These are phyloP conservation scores for Drosophila punjabiensis DNA, from an alignment of 1,140 invertebrate species.

Conservation along the genomic window DNA sequence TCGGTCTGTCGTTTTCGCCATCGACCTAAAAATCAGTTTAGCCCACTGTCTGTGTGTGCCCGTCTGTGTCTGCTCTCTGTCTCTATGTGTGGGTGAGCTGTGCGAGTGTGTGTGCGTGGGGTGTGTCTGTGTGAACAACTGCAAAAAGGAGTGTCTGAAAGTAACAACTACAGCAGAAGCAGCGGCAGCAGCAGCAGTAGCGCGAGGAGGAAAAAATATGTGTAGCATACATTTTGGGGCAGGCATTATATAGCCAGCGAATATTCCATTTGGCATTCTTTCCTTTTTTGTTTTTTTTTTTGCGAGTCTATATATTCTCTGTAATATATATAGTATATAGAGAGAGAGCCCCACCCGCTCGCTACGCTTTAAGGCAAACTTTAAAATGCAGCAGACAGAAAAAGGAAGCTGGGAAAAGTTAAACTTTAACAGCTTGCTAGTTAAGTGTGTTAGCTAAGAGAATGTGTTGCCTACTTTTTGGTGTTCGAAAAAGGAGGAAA, in stretches of 20 bases:
- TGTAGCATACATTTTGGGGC: slow-evolving; percentile 79
- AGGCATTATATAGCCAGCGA: slow-evolving; percentile 33
- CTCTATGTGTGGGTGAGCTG: slow-evolving; percentile 16
- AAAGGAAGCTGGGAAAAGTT: slow-evolving; percentile 15
- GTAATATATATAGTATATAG: slow-evolving; percentile 7
- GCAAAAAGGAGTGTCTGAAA: slow-evolving; percentile 80
- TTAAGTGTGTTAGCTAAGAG: slow-evolving; percentile 32
- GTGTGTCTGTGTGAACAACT: slow-evolving; percentile 54
- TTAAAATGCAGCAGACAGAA: slow-evolving; percentile 46
- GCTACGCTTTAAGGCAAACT: slow-evolving; percentile 24
- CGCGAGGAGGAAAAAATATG: slow-evolving; percentile 52
- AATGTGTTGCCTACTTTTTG: slow-evolving; percentile 46
- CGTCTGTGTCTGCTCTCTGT: slow-evolving; percentile 28
- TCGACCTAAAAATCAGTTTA: slow-evolving; percentile 82
- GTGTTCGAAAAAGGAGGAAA: slow-evolving; percentile 1
- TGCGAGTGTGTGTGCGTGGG: slow-evolving; percentile 12
- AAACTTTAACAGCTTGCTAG: slow-evolving; percentile 11
- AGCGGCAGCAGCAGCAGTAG: slow-evolving; percentile 35
- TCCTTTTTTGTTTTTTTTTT: slow-evolving; percentile 21
- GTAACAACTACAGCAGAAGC: slow-evolving; percentile 42
- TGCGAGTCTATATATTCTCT: slow-evolving; percentile 7
- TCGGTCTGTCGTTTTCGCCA: slow-evolving; percentile 71
- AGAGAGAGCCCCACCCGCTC: neutral
- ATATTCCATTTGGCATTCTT: slow-evolving; percentile 12
- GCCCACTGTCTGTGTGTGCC: slow-evolving; percentile 55